Base-by-base conservation (phyloP, 2,113 vertebrate genomes). In the Ptilonorhynchus violaceus region DNA sequence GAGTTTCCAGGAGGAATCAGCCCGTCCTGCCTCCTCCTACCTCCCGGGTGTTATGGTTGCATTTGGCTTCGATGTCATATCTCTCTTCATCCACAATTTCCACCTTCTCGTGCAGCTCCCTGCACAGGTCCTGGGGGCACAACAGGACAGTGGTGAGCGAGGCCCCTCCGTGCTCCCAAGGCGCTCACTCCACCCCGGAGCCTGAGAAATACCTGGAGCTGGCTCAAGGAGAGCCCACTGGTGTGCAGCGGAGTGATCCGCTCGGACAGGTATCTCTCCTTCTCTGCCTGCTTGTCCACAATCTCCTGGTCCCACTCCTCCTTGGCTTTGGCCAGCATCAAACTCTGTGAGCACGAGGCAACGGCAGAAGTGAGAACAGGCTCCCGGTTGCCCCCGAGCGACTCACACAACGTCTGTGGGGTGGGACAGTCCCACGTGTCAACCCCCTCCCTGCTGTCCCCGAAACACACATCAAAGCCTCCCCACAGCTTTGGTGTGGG, bases 311-410 rank as follows among this genome's bases (percentile, higher is more conserved):
- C 99, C 97, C 99, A 97, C 80, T 98, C 98, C 88, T 99, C 99
- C 89, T 99, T 99, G 4, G 99, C 99, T 90, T 99, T 99, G 78
- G 99, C 98, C 92, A 99, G 98, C 99, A 99, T 99, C 98, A 99
- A 90, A 97, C 99, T 99, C 99, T 99, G 52, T 0, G 0, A 69
- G 30, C 70, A 79, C 73, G 22, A 24, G 72, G 7, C 35, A 78
- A 56, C 5, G 37, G 80, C 66, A 84, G 31, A 49, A 27, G 20
- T 17, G 6, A 30, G 62, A 91, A 55, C 81, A 64, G 25, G 49
- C 15, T 47, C 13, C 20, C 11, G 44, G 25, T 1, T 74, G 10
- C 20, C 37, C 42, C 50, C 2, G 1, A 74, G 60, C 56, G 87
- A 28, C 63, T 60, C 5, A 1, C 2, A 1, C 69, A 25, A 5